These are phyloP conservation scores for Diogma glabrata DNA, from an alignment of 2,888 invertebrate species.

Conservation along the genomic window DNA sequence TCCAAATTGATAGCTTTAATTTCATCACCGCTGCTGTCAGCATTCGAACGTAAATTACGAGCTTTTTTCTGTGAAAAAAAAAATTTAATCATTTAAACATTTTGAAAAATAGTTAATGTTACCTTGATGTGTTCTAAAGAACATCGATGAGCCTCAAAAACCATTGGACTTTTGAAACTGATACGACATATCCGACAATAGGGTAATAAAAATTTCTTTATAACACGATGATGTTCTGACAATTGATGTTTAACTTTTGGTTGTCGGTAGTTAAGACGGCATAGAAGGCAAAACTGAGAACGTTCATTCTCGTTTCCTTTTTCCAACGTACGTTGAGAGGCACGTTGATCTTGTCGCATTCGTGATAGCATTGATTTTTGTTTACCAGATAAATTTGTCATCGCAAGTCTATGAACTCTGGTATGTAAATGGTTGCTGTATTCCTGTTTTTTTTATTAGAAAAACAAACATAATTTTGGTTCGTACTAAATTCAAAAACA, in stretches of 20 bases:
- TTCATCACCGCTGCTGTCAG: conserved; percentile 46
- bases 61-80: conserved; percentile 42
- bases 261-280: conserved; percentile 64
- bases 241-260: conserved; percentile 65
- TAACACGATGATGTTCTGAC: conserved; percentile 69
- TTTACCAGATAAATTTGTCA: conserved; percentile 60
- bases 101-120: neutral
- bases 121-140: conserved; percentile 73
- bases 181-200: conserved; percentile 66
- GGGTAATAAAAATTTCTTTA: conserved; percentile 76
- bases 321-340: conserved; percentile 68
- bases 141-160: conserved; percentile 73
- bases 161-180: conserved; percentile 72
- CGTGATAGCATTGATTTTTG: conserved; percentile 62
- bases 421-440: conserved; percentile 64
- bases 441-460: conserved; percentile 38
- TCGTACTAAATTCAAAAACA: neutral
- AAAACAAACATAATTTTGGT: neutral
- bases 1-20: conserved; percentile 67
- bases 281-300: conserved; percentile 60
- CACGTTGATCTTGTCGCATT: conserved; percentile 69
- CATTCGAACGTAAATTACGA: too few species aligned
- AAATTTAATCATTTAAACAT: conserved; percentile 4
- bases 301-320: conserved; percentile 46
- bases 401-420: conserved; percentile 56